phyloP scores from a whole-genome alignment of 1,140 invertebrate species.

The Neodiprion fabricii region DNA sequence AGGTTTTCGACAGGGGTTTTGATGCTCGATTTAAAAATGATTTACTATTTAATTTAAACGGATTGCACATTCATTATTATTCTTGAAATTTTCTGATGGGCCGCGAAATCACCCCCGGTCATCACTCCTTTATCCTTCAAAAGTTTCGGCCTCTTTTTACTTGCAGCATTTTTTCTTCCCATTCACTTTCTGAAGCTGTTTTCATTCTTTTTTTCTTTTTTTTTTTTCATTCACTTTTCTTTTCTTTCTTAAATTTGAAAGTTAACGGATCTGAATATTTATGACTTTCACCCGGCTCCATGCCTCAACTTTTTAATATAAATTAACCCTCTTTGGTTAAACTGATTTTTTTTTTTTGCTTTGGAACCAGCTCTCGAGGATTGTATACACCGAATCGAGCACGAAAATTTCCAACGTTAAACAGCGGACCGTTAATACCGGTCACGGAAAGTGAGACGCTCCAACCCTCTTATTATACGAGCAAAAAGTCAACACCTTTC shows the following conservation, averaged over 20 bases:
- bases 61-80: background rate
- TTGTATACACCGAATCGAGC: no score
- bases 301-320: background rate
- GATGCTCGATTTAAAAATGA: background rate
- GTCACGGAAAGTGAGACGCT: no score
- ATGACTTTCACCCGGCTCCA: background rate
- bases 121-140: background rate
- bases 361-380: no score
- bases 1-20: no score
- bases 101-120: background rate
- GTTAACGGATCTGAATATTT: background rate
- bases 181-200: no score
- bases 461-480: no score
- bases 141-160: background rate
- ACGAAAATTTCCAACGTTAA: no score
- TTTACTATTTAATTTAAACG: background rate
- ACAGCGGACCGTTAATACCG: no score
- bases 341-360: background rate
- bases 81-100: background rate
- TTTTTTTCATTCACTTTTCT: no score
- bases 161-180: no score
- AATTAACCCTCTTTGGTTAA: background rate
- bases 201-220: no score
- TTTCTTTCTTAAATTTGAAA: background rate
- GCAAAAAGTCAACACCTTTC: no score